phyloP scores from a whole-genome alignment of 2,113 vertebrate genomes.

The Dasyurus viverrinus region DNA sequence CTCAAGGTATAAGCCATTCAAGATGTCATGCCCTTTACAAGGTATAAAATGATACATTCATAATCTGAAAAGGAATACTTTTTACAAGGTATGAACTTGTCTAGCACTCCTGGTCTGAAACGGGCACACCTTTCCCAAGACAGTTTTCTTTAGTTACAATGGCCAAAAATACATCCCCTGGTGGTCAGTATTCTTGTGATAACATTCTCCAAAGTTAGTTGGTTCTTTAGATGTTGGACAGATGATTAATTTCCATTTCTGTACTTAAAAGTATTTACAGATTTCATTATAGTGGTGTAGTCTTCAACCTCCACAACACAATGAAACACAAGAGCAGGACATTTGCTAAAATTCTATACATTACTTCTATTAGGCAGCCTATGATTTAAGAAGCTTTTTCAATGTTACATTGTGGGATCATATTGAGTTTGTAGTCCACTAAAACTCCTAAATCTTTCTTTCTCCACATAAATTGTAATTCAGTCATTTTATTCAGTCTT shows the following conservation, averaged over 20 bases:
- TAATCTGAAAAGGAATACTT: neutral
- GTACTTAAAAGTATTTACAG: neutral
- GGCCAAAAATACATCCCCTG: neutral
- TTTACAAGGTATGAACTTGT: neutral
- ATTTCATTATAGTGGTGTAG: neutral
- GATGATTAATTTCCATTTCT: neutral
- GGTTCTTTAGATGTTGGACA: neutral
- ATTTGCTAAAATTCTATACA: neutral
- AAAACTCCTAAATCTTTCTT: neutral
- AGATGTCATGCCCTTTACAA: neutral
- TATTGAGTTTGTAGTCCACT: neutral
- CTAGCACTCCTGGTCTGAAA: too few species aligned
- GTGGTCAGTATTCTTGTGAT: neutral
- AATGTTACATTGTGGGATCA: neutral
- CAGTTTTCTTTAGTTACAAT: neutral
- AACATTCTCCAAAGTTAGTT: neutral
- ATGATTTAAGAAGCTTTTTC: neutral
- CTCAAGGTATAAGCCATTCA: neutral
- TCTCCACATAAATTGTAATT: neutral
- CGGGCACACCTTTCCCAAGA: neutral
- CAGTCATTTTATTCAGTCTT: neutral
- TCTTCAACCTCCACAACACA: neutral
- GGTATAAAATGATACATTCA: neutral
- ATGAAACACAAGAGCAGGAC: neutral
- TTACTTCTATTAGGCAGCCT: neutral